Percentiles rank a stretch among this genome's conserved stretches.
Conservation (phyloP, 2,888 invertebrate species). For the Eupithecia tripunctaria region DNA sequence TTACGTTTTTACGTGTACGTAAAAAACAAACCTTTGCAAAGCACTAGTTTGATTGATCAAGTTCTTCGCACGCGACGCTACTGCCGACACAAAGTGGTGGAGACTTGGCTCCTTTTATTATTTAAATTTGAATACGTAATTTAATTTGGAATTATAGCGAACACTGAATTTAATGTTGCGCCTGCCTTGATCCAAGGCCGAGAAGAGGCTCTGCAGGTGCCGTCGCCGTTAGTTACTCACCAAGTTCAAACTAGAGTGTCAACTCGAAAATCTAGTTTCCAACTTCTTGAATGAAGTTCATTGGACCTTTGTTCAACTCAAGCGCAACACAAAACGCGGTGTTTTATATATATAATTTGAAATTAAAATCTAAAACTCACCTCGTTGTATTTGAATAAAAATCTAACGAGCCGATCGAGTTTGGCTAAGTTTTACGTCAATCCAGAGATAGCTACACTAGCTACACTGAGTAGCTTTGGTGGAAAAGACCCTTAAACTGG, state of each 20-base stretch:
- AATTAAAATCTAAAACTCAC: background rate
- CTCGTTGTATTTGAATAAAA: conserved; percentile 18
- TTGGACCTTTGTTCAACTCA: background rate
- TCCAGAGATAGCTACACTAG: no score
- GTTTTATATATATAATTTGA: background rate
- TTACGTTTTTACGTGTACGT: background rate
- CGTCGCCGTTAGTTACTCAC: conserved; percentile 50
- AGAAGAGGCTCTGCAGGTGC: conserved; percentile 72
- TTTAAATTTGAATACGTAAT: conserved; percentile 47
- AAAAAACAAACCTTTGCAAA: background rate
- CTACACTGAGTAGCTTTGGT: background rate
- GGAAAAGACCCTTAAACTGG: background rate
- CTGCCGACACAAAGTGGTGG: background rate
- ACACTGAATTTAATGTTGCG: conserved; percentile 65
- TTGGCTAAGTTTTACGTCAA: background rate
- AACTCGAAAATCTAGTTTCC: conserved; percentile 38
- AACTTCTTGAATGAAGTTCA: conserved; percentile 36
- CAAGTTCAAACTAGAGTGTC: conserved; percentile 50
- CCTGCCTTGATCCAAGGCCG: conserved; percentile 68
- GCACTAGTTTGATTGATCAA: conserved; percentile 24
- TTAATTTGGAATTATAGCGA: conserved; percentile 49
- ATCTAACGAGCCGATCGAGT: background rate
- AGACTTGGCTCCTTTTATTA: conserved; percentile 27
- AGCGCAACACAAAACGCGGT: background rate
- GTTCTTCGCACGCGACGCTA: conserved; percentile 31